phyloP scores from a whole-genome alignment of 2,888 invertebrate species.

The Cheilosia vernalis region DNA sequence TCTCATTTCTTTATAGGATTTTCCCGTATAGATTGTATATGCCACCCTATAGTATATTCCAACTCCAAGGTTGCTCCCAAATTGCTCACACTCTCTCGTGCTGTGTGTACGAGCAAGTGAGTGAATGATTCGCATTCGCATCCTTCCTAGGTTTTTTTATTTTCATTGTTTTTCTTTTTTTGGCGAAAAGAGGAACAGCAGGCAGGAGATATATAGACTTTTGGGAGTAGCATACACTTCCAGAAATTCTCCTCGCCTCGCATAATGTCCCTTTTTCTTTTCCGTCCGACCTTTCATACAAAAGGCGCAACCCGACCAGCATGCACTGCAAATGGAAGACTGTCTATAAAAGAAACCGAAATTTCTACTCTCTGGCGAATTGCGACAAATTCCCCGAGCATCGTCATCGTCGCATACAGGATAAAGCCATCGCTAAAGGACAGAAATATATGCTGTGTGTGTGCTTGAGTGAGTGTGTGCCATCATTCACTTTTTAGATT shows the following conservation, averaged over 20 bases:
- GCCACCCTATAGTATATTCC: conserved; percentile 51
- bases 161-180: conserved; percentile 19
- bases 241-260: conserved; percentile 26
- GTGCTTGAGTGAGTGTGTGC: conserved; percentile 13
- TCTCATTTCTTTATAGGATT: conserved; percentile 74
- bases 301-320: conserved; percentile 65
- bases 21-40: conserved; percentile 71
- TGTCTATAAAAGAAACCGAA: conserved; percentile 71
- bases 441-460: conserved; percentile 21
- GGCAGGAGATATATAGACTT: conserved; percentile 59
- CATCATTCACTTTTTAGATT: conserved; percentile 29
- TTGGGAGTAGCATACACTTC: conserved; percentile 50
- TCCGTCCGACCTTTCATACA: conserved; percentile 52
- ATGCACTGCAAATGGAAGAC: conserved; percentile 66
- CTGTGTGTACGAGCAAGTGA: conserved; percentile 43
- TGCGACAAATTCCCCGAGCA: conserved; percentile 67
- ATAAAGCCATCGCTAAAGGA: conserved; percentile 59
- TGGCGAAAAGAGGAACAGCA: conserved; percentile 26
- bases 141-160: conserved; percentile 40
- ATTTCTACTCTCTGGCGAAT: conserved; percentile 60
- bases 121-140: conserved; percentile 73
- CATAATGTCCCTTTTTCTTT: conserved; percentile 29
- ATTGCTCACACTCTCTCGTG: conserved; percentile 24
- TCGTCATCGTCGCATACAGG: conserved; percentile 67
- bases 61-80: conserved; percentile 68